phyloP scores from a whole-genome alignment of 2,888 invertebrate genomes.

The Loripinus fragilis region DNA sequence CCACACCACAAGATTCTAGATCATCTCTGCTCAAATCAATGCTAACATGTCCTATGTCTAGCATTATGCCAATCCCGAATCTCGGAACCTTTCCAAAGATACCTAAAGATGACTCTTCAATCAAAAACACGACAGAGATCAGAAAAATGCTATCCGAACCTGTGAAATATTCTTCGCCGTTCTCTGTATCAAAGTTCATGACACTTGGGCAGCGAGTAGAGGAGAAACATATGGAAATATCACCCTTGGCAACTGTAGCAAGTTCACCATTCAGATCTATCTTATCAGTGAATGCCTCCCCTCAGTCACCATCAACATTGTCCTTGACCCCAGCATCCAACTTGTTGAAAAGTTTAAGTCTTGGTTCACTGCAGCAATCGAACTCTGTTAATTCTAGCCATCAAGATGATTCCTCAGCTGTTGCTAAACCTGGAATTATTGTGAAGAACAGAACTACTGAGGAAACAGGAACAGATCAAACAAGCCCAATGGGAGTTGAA shows the following conservation, averaged over 20 bases:
- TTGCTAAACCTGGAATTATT: no score
- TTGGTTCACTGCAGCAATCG: neutral
- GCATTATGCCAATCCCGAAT: neutral
- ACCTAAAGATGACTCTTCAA: neutral
- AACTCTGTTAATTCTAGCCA: neutral
- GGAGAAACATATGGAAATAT: no score
- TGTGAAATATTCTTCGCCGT: neutral
- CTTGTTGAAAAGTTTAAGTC: neutral
- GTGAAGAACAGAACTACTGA: neutral
- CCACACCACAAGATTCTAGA: neutral
- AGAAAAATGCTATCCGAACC: conserved; percentile 3
- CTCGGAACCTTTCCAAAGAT: neutral
- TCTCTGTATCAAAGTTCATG: neutral
- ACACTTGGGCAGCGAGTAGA: neutral
- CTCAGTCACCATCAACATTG: neutral
- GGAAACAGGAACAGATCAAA: no score
- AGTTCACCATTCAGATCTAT: neutral
- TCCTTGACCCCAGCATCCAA: neutral
- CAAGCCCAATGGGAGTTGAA: no score
- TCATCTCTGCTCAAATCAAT: neutral
- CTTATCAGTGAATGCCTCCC: neutral
- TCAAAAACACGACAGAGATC: no score
- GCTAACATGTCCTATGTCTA: conserved; percentile 1
- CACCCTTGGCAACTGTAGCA: neutral
- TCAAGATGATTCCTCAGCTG: neutral